Conservation (phyloP, 2,113 vertebrate genomes). For the Cinclus cinclus region DNA sequence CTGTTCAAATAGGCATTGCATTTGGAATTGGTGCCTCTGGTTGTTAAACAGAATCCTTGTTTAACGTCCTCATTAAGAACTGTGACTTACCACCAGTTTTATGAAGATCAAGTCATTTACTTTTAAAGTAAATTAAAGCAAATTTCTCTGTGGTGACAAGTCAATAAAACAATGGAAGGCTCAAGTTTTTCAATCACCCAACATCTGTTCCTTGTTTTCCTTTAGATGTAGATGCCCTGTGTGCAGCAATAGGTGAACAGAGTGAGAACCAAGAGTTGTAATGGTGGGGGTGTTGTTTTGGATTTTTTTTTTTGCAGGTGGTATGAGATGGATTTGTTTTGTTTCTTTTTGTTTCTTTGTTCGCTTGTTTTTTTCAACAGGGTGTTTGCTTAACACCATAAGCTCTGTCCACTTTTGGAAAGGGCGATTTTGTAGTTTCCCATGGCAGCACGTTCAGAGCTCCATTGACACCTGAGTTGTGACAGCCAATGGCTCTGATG, state of each 20-base stretch:
- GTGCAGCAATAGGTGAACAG: constrained; percentile 15
- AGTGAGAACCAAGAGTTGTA: not conserved
- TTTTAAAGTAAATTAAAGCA: constrained; percentile 74
- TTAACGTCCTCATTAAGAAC: constrained; percentile 74
- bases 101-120: constrained; percentile 75
- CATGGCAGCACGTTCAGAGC: not conserved
- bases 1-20: constrained; percentile 4
- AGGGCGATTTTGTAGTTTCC: not conserved
- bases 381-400: not conserved
- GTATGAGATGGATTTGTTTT: fast-evolving
- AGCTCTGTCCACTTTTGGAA: not conserved
- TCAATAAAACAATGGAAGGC: constrained; percentile 68
- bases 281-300: fast-evolving
- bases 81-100: constrained; percentile 55
- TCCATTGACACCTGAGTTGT: fast-evolving
- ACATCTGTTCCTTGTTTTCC: constrained; percentile 60
- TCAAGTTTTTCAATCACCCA: constrained; percentile 55
- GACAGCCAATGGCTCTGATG: not conserved
- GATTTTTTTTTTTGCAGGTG: not conserved
- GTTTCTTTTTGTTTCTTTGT: not conserved
- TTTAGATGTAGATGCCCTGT: not conserved
- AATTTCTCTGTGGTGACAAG: constrained; percentile 72
- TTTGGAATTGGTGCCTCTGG: constrained; percentile 37
- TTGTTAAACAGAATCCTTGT: constrained; percentile 70
- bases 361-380: not conserved